These are phyloP conservation scores for Spea bombifrons DNA, from an alignment of 2,113 vertebrate genomes.

Conservation along the genomic window DNA sequence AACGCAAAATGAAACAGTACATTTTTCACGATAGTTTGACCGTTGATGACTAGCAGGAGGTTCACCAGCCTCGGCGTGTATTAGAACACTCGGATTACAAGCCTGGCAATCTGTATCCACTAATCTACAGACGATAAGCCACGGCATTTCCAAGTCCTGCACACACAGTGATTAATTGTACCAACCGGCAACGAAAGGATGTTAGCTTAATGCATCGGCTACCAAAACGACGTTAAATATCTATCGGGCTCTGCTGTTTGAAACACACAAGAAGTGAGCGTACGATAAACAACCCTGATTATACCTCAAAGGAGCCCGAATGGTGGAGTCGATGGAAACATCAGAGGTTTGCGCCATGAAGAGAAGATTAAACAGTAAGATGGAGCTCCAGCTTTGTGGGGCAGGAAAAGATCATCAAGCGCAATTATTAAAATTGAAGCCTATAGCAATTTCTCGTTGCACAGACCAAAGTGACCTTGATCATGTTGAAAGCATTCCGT, in stretches of 20 bases:
- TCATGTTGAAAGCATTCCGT: neutral
- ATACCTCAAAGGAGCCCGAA: neutral
- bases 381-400: neutral
- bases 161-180: conserved; percentile 4
- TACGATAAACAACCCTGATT: conserved; percentile 19
- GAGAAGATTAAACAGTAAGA: neutral
- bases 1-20: too few relatives aligned
- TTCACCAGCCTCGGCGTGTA: neutral
- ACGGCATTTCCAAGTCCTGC: neutral
- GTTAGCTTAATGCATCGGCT: neutral
- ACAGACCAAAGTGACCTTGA: conserved; percentile 3
- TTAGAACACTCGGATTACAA: neutral
- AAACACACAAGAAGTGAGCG: neutral
- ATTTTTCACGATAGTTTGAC: too few relatives aligned
- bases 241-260: neutral
- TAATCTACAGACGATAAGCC: neutral
- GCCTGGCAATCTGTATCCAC: neutral
- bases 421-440: neutral
- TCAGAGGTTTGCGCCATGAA: neutral
- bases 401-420: conserved; percentile 9
- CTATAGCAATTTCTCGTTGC: neutral
- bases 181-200: neutral
- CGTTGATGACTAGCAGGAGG: neutral
- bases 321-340: neutral
- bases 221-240: neutral